A percentile compares a stretch with the other conserved stretches of the same genome.
phyloP scores from a whole-genome alignment of 2,888 invertebrate genomes.

The Ophioninae sp. region DNA sequence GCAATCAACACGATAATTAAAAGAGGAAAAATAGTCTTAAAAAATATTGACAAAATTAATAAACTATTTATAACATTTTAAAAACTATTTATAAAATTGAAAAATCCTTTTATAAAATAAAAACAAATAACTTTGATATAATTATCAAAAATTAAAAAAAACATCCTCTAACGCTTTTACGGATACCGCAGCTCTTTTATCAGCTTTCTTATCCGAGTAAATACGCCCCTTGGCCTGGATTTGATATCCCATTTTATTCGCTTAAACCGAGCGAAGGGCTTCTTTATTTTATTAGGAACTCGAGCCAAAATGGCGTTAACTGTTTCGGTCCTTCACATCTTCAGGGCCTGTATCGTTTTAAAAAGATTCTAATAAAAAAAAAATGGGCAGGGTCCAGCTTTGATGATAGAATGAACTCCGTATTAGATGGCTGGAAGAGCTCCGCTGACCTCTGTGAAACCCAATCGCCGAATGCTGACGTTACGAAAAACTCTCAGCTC shows the following conservation, averaged over 20 bases:
- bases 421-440: too few species aligned
- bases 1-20: too few species aligned
- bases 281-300: constrained; percentile 10
- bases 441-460: background rate
- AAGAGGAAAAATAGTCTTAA: too few species aligned
- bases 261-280: background rate
- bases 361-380: background rate
- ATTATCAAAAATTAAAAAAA: too few species aligned
- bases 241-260: constrained; percentile 11
- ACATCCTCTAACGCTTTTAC: constrained; percentile 28
- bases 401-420: background rate
- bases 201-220: constrained; percentile 46
- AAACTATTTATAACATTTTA: too few species aligned
- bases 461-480: background rate
- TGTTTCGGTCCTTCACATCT: background rate
- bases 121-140: too few species aligned
- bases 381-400: background rate
- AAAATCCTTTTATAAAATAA: background rate
- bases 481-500: background rate
- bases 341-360: too few species aligned
- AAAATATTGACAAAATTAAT: too few species aligned
- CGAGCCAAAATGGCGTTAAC: background rate
- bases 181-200: constrained; percentile 45
- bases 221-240: constrained; percentile 23
- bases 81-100: too few species aligned